Evolutionary conservation across 1,140 invertebrate species (phyloP).

Genomic region (Hypothenemus hampei): DNA sequence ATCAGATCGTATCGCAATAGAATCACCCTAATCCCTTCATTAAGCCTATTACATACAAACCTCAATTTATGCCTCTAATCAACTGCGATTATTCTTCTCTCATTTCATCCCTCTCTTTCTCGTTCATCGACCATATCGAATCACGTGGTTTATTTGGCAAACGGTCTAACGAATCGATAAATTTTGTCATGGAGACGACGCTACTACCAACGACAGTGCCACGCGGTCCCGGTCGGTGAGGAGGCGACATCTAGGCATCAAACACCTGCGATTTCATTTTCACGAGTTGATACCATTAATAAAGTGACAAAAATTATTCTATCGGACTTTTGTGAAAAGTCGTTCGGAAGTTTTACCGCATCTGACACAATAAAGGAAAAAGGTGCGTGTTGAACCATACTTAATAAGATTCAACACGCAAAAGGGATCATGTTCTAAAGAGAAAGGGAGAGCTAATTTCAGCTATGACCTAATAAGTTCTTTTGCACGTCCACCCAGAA

Average conservation of each 20-base stretch:
- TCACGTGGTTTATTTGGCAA: constrained; percentile 8
- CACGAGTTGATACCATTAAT: too few species aligned
- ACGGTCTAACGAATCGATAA: constrained; percentile 17
- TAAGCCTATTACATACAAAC: constrained; percentile 16
- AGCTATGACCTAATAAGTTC: background rate
- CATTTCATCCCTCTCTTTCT: constrained; percentile 1
- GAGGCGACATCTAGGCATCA: constrained; percentile 36
- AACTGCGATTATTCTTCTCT: too few species aligned
- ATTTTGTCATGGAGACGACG: constrained; percentile 34
- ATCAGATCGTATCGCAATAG: constrained; percentile 6
- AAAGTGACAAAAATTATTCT: too few species aligned
- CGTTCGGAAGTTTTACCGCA: too few species aligned
- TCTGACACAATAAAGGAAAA: too few species aligned
- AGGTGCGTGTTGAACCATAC: too few species aligned
- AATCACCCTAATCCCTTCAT: constrained; percentile 10
- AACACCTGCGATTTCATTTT: too few species aligned
- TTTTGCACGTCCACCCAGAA: background rate
- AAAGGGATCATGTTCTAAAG: background rate
- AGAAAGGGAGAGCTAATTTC: constrained; percentile 4
- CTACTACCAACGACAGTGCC: constrained; percentile 30
- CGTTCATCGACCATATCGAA: background rate
- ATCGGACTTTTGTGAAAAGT: too few species aligned
- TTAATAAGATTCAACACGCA: too few species aligned
- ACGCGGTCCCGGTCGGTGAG: constrained; percentile 29
- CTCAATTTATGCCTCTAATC: constrained; percentile 21